Percentiles rank a stretch among this genome's conserved stretches.
Conservation (phyloP, 1,140 invertebrate genomes). For the Cherax quadricarinatus region DNA sequence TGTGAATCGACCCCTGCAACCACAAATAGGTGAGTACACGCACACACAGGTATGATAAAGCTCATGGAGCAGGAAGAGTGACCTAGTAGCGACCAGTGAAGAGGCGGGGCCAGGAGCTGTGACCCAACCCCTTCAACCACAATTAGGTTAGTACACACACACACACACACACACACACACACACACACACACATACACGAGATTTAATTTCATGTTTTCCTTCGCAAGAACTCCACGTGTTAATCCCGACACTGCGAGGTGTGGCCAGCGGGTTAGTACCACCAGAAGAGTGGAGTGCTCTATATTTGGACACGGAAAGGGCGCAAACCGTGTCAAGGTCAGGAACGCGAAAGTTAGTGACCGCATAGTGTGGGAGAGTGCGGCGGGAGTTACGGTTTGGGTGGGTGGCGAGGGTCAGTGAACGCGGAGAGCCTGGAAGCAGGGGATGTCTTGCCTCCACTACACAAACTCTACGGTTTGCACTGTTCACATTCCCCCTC, state of each 20-base stretch:
- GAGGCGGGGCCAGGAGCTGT: no score
- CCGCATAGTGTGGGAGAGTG: constrained; percentile 10
- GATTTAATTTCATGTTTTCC: constrained; percentile 27
- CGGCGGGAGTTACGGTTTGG: constrained; percentile 33
- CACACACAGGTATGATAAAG: no score
- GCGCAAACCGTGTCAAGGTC: constrained; percentile 59
- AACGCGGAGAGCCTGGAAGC: constrained; percentile 23
- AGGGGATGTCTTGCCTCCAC: constrained; percentile 18
- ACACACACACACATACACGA: neutral
- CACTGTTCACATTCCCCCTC: no score
- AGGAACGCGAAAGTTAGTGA: constrained; percentile 54
- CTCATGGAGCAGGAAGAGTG: no score
- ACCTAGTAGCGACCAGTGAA: no score
- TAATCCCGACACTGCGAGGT: neutral
- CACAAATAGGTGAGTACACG: no score
- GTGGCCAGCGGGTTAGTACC: constrained; percentile 18
- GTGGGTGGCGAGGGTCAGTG: constrained; percentile 36
- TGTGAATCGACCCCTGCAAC: no score
- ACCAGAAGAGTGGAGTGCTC: constrained; percentile 24
- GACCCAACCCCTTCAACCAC: no score
- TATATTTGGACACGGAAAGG: constrained; percentile 48
- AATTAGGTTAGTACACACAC: no score
- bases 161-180: constrained; percentile 33
- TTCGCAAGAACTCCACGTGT: neutral
- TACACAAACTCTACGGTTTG: no score